These are phyloP conservation scores for Melieria omissa DNA, from an alignment of 2,888 invertebrate species.

Conservation along the genomic window DNA sequence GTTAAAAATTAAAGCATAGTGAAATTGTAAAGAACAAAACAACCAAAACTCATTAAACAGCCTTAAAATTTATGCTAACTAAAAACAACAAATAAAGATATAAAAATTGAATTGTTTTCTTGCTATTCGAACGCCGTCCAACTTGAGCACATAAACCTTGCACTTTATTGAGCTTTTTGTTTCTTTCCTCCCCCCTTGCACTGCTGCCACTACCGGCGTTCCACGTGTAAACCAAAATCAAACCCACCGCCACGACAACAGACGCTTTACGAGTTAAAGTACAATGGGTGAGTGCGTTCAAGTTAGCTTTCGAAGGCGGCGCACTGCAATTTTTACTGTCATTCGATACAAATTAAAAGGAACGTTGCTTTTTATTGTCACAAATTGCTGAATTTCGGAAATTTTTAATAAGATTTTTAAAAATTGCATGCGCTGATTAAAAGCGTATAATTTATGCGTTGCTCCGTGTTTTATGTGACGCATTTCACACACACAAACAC, in stretches of 20 bases:
- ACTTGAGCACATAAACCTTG: not conserved
- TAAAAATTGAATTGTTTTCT: no score
- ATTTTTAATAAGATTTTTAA: no score
- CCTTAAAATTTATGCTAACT: not conserved
- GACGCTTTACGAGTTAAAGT: slow-evolving; percentile 61
- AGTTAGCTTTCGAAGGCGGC: not conserved
- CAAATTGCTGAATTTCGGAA: no score
- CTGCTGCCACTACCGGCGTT: not conserved
- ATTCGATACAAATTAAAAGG: no score
- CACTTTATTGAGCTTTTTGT: slow-evolving; percentile 9
- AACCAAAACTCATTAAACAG: slow-evolving; percentile 12
- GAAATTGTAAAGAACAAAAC: slow-evolving; percentile 30
- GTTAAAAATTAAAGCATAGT: not conserved
- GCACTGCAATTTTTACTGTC: not conserved
- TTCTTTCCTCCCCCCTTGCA: slow-evolving; percentile 14
- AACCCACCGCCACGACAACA: slow-evolving; percentile 31
- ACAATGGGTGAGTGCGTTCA: slow-evolving; percentile 59
- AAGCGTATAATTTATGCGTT: no score
- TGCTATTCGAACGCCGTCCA: no score
- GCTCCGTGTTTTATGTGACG: not conserved
- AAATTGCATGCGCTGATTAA: no score
- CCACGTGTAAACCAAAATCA: not conserved
- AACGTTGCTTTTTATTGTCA: no score
- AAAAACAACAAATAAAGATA: no score
- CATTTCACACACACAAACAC: not conserved